Base-by-base conservation (phyloP, 1,140 invertebrate species). In the Scylla paramamosain region DNA sequence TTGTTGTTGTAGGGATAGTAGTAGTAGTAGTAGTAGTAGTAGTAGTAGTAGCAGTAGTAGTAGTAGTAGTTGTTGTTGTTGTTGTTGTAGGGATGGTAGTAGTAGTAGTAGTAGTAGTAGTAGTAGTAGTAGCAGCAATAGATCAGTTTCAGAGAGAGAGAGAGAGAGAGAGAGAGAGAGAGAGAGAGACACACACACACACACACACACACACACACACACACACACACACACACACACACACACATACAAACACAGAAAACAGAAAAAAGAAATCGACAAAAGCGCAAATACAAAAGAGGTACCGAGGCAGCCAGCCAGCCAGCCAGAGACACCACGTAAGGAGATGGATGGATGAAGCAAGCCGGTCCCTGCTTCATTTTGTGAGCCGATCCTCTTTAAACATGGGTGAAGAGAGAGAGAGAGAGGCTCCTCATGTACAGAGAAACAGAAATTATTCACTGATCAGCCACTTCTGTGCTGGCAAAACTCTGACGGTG, bases 301-400 rank as follows among this genome's bases (percentile, higher is more conserved):
- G 39, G 39, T 39, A 6, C 39, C 39, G 39, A 39, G n/a, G n/a
- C n/a, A n/a, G n/a, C n/a, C n/a, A n/a, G n/a, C n/a, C n/a, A 48
- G 46, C 4, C 46, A 48, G 16, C 52, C 52, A 59, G 3, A 59
- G 16, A 59, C 52, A 59, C 52, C 20, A 77, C 20, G 67, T 77
- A n/a, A n/a, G 67, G 67, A 77, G 16, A 77, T 7, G 67, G n/a
- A 77, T 7, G n/a, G 20, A 77, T 12, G 52, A 77, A n/a, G n/a
- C 20, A 7, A n/a, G 16, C 25, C 4, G 67, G 16, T n/a, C 20
- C 20, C 67, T n/a, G 67, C n/a, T 77, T 0, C 67, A 77, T 77
- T 20, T 77, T n/a, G n/a, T 77, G 67, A n/a, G n/a, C 67, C n/a
- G 67, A 77, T 77, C 67, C 67, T 77, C 67, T 77, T 77, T 77